Base-by-base conservation (phyloP, 2,113 vertebrate genomes). In the Embiotoca jacksoni region DNA sequence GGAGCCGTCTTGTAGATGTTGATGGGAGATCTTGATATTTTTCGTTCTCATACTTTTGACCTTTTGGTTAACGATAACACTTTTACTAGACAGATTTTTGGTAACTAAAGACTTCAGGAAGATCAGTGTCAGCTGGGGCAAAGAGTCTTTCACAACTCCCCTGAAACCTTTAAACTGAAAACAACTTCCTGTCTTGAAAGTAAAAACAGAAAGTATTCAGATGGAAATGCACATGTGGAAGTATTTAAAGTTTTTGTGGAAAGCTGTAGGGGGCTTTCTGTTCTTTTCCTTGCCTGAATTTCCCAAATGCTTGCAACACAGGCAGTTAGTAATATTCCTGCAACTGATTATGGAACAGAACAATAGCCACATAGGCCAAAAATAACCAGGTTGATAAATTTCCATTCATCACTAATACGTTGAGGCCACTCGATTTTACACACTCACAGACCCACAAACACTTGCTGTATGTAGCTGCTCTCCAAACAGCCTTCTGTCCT, bases 371-470 rank as follows among this genome's bases (percentile, higher is more conserved):
- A 11, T 3, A 8, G 1, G 61, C 13, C 41, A 44, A 32, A 35
- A 39, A n/a, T 11, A 36, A 32, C 13, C 16, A 37, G 55, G 32
- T 37, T 31, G 11, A 49, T 8, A 50, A 54, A 50, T 8, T 9
- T 37, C 3, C n/a, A 9, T 56, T 36, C 47, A 9, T 6, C 41
- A 44, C 41, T 11, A 9, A 44, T 30, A 23, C 23, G 23, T 23
- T 23, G 52, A 14, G 30, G 16, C 39, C 37, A 62, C 50, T 50
- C 31, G 5, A 6, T 79, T 41, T 67, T 41, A 10, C 36, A 58
- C 30, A 56, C 1, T 44, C 9, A 49, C 37, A 52, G 63, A 78
- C 69, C 35, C 54, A 14, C 30, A 80, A 49, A 73, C 15, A 39
- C 35, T 5, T 23, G 36, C 44, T 46, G 15, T 47, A 30, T 31